Evolutionary conservation across 1,140 invertebrate species (phyloP).

Genomic region (Helicoverpa zea): DNA sequence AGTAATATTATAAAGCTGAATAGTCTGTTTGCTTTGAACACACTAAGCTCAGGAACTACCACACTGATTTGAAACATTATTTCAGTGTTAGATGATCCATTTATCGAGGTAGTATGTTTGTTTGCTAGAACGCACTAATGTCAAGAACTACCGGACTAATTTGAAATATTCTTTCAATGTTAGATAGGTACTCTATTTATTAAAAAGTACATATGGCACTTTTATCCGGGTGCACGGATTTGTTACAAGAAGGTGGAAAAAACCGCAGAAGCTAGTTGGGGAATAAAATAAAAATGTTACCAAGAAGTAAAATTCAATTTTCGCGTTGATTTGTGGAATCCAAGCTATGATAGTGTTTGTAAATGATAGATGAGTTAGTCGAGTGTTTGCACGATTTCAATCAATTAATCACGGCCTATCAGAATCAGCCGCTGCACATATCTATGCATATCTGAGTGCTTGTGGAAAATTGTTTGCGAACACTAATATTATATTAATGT

Average conservation of each 20-base stretch:
- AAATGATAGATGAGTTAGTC: slow-evolving; percentile 33
- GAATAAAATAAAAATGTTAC: neutral
- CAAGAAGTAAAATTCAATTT: slow-evolving; percentile 8
- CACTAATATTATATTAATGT: neutral
- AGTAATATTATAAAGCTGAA: too few species aligned
- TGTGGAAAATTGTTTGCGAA: slow-evolving; percentile 6
- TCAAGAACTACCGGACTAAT: too few species aligned
- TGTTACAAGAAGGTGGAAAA: too few species aligned
- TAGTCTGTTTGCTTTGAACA: too few species aligned
- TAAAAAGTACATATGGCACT: neutral
- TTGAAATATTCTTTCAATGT: too few species aligned
- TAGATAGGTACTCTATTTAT: too few species aligned
- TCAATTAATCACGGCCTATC: slow-evolving; percentile 32
- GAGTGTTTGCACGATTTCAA: slow-evolving; percentile 26
- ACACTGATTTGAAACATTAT: too few species aligned
- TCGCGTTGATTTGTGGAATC: slow-evolving; percentile 3
- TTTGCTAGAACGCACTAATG: too few species aligned
- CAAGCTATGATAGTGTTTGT: slow-evolving; percentile 14
- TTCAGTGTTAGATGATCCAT: too few species aligned
- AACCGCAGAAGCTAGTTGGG: neutral
- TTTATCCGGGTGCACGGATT: neutral
- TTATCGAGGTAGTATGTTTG: too few species aligned
- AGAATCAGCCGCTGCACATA: neutral
- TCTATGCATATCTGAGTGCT: neutral
- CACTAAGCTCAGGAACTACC: too few species aligned